phyloP scores from a whole-genome alignment of 2,797 vertebrate species.

The Channallabes apus region DNA sequence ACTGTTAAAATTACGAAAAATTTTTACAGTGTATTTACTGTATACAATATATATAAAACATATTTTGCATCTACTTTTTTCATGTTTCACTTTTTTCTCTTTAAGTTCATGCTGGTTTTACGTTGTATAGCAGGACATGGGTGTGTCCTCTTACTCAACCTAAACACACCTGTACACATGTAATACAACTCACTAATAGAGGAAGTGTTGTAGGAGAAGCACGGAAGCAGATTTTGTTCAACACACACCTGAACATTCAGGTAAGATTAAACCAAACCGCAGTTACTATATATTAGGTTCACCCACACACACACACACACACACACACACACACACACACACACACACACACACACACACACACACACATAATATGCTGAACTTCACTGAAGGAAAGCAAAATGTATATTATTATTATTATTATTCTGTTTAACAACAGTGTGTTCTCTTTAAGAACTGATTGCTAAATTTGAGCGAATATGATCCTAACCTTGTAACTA shows the following conservation, averaged over 20 bases:
- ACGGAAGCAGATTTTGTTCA: constrained; percentile 32
- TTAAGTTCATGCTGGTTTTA: neutral
- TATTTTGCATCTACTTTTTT: neutral
- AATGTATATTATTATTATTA: neutral
- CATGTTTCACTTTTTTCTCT: neutral
- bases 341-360: neutral
- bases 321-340: neutral
- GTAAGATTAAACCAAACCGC: constrained; percentile 55
- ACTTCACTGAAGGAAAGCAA: neutral
- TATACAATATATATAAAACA: no score
- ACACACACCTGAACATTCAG: constrained; percentile 43
- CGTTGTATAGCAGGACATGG: neutral
- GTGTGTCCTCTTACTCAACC: constrained; percentile 47
- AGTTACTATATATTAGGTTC: neutral
- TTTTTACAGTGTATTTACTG: no score
- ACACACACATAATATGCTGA: neutral
- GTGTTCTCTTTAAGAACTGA: neutral
- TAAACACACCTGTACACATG: constrained; percentile 55
- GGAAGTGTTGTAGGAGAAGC: constrained; percentile 38
- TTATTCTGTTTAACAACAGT: neutral
- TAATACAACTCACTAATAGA: constrained; percentile 23
- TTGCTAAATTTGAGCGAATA: neutral
- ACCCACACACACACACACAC: no score
- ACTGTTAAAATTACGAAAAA: no score
- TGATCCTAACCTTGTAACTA: neutral